Percentiles rank a stretch among this genome's conserved stretches.
Evolutionary conservation across 2,888 invertebrate genomes (phyloP).

Genomic region (Drosophila setosimentum): DNA sequence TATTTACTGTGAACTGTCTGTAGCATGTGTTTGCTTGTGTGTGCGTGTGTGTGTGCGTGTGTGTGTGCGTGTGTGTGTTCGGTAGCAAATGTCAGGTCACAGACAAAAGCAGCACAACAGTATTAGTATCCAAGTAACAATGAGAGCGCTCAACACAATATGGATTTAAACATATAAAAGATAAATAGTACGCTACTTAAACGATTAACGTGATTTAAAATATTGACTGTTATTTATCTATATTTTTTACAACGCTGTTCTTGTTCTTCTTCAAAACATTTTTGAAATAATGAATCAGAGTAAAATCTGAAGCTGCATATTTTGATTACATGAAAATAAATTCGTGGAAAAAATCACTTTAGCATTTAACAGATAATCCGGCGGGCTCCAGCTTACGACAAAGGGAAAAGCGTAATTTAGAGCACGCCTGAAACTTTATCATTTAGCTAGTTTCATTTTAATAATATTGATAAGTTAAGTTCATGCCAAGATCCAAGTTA

Average conservation of each 20-base stretch:
- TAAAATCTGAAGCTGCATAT: too few relatives aligned
- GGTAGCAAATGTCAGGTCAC: constrained; percentile 11
- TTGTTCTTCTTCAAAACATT: neutral
- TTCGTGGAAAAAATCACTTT: neutral
- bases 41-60: constrained; percentile 3
- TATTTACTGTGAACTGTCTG: constrained; percentile 54
- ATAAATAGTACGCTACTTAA: neutral
- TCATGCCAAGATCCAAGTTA: neutral
- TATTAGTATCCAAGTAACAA: constrained; percentile 10
- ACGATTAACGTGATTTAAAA: neutral
- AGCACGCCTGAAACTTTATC: neutral
- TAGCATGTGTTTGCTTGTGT: constrained; percentile 1
- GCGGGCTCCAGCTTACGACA: neutral
- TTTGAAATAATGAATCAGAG: neutral
- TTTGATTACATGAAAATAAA: neutral
- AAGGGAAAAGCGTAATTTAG: neutral
- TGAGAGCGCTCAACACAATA: neutral
- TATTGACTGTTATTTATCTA: neutral
- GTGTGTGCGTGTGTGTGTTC: constrained; percentile 4
- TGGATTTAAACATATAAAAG: neutral
- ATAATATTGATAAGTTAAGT: neutral
- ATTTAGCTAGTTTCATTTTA: neutral
- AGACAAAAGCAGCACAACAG: constrained; percentile 23
- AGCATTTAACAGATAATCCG: too few relatives aligned
- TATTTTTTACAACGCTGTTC: neutral